Evolutionary conservation across 2,113 vertebrate genomes (phyloP), one percentile per base, ranked within the genome.

Genomic region (Callopanchax toddi): DNA sequence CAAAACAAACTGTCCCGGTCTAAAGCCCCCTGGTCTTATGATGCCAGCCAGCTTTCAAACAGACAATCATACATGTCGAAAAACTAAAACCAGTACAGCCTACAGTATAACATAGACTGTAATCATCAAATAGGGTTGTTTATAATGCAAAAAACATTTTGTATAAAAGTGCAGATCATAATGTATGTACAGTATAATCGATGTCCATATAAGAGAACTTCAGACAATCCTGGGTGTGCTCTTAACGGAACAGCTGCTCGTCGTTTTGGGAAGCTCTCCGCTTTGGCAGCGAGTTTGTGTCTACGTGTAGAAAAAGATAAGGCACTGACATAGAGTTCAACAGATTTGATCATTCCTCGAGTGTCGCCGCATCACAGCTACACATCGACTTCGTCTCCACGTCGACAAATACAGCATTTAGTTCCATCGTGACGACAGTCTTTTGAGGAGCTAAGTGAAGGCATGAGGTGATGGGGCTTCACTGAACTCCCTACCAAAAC

Each of bases 91-190:
- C 11, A 37, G 36, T n/a, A n/a, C 36, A 9, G 49, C 74, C 86
- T 81, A 84, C 86, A 87, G 77, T 80, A 84, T 83, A 85, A 78
- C 15, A 22, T 71, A 66, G 71, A 53, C 45, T 65, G 73, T 81
- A 20, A 77, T 78, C 50, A 81, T 81, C 80, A 81, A 72, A 85
- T 76, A 86, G 76, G 76, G 87, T 82, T 87, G 76, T 81, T 84
- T 88, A 91, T 88, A 88, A 88, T 84, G 77, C 78, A 83, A 78
- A 86, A 86, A 73, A 84, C 76, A 79, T 76, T 79, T 87, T 67
- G 85, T 87, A 91, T 62, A 87, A 92, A 92, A 92, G 91, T 91
- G 90, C 80, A 83, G 84, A 90, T 90, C 86, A 86, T 84, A 82
- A 80, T 83, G 81, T 91, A 89, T 92, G 85, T 92, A 92, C 86